Base-by-base conservation (phyloP, 1,140 invertebrate species). In the Ceratina calcarata region DNA sequence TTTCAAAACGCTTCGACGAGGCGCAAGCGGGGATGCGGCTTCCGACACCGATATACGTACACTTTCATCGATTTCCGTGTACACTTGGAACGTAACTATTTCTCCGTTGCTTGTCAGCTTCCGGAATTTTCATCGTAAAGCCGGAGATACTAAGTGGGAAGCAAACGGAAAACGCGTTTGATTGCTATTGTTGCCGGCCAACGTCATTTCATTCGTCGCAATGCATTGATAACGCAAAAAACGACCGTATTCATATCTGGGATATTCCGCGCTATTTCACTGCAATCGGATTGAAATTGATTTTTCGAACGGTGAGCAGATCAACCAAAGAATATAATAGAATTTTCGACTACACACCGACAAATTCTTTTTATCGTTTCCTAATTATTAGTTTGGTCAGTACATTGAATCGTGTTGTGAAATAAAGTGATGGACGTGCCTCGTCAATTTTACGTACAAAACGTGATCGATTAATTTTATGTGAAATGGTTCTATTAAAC, bases 151-250 rank as follows among this genome's bases (percentile, higher is more conserved):
- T 12, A 16, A 15, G 20, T n/a, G 18, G 22, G 24, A 18, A 24
- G 8, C 12, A 15, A 22, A 22, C 27, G 3, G 24, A 27, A 16
- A 4, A 22, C 22, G 20, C 60, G 58, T 73, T 73, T 74, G 64
- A 80, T 67, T 55, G 66, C 27, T 24, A 55, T 67, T 66, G 37
- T 66, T 65, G 45, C n/a, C 24, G 62, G 62, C 22, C 53, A 15
- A 15, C 27, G 62, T 75, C 64, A 22, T 66, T 45, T 51, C 45
- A 57, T 75, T 53, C 70, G 58, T 73, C 20, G 70, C 58, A 32
- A 60, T 74, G 20, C 74, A 80, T 80, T 53, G 70, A 80, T 80
- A 74, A 58, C 78, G 51, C 62, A 61, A 73, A 74, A 51, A 60
- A 37, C 70, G 32, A 24, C n/a, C 2, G 72, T 51, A 53, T 80